Evolutionary conservation across 2,888 invertebrate genomes (phyloP).

Genomic region (Meteorus cinctellus): DNA sequence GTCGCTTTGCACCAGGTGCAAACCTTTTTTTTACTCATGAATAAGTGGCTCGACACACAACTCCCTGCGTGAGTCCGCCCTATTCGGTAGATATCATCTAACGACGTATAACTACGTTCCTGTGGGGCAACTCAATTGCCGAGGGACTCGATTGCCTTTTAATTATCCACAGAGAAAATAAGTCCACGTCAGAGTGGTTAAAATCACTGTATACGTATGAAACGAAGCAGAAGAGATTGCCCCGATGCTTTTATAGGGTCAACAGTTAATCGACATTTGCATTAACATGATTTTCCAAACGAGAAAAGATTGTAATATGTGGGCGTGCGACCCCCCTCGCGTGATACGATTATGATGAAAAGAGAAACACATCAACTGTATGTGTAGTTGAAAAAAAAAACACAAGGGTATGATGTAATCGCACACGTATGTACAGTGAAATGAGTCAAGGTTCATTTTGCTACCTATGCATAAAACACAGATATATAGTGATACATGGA

Average conservation of each 20-base stretch:
- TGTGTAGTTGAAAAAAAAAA: slow-evolving; percentile 6
- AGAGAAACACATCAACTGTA: neutral
- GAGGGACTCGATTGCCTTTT: slow-evolving; percentile 25
- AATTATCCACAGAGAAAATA: slow-evolving; percentile 21
- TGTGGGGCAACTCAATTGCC: slow-evolving; percentile 27
- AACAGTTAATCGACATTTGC: slow-evolving; percentile 25
- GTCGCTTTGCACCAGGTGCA: slow-evolving; percentile 31
- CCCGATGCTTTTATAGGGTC: neutral
- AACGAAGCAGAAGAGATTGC: neutral
- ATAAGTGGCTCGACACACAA: slow-evolving; percentile 25
- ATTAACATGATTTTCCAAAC: slow-evolving; percentile 25
- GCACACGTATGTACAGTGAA: neutral
- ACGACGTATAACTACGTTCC: slow-evolving; percentile 22
- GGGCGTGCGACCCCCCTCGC: slow-evolving; percentile 1
- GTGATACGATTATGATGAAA: slow-evolving; percentile 8
- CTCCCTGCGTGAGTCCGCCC: slow-evolving; percentile 28
- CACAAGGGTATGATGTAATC: neutral
- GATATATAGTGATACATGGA: neutral
- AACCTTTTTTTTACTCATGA: slow-evolving; percentile 31
- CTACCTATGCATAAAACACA: neutral
- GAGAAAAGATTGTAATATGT: slow-evolving; percentile 14
- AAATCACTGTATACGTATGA: neutral
- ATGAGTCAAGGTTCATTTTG: neutral
- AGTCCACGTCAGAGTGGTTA: neutral
- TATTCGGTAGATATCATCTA: slow-evolving; percentile 27